phyloP scores from a whole-genome alignment of 2,888 invertebrate genomes.

The Brachyptera risi region DNA sequence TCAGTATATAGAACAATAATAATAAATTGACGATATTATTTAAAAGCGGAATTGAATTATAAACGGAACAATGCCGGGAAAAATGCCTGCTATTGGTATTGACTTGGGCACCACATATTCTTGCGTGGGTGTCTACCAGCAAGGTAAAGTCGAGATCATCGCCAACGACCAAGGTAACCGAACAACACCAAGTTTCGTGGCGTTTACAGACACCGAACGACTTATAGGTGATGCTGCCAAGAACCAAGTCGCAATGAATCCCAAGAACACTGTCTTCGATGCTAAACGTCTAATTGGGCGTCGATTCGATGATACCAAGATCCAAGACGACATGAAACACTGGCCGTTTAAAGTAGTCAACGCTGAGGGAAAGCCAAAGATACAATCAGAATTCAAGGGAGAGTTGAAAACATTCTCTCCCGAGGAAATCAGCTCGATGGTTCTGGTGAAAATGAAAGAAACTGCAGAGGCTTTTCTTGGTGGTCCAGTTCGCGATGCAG shows the following conservation, averaged over 20 bases:
- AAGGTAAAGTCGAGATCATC: too few relatives aligned
- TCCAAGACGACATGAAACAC: slow-evolving; percentile 90
- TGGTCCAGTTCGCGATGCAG: slow-evolving; percentile 65
- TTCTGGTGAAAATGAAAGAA: slow-evolving; percentile 90
- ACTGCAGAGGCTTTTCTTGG: slow-evolving; percentile 87
- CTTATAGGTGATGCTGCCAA: too few relatives aligned
- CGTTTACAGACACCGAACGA: too few relatives aligned
- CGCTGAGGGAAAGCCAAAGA: slow-evolving; percentile 75
- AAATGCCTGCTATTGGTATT: slow-evolving; percentile 93
- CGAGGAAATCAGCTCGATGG: slow-evolving; percentile 91
- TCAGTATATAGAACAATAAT: too few relatives aligned
- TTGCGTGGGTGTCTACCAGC: too few relatives aligned
- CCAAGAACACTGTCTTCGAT: slow-evolving; percentile 45
- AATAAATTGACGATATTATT: too few relatives aligned
- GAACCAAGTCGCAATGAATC: too few relatives aligned
- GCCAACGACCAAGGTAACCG: slow-evolving; percentile 55
- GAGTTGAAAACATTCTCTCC: slow-evolving; percentile 85
- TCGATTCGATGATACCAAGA: slow-evolving; percentile 78
- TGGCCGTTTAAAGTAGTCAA: slow-evolving; percentile 89
- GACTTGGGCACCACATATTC: slow-evolving; percentile 92
- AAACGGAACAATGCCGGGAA: too few relatives aligned
- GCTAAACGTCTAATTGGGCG: slow-evolving; percentile 85
- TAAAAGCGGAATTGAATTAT: too few relatives aligned
- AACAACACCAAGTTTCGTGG: too few relatives aligned
- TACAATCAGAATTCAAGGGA: slow-evolving; percentile 81